Evolutionary conservation across 2,888 invertebrate genomes (phyloP).

Genomic region (Penaeus monodon): DNA sequence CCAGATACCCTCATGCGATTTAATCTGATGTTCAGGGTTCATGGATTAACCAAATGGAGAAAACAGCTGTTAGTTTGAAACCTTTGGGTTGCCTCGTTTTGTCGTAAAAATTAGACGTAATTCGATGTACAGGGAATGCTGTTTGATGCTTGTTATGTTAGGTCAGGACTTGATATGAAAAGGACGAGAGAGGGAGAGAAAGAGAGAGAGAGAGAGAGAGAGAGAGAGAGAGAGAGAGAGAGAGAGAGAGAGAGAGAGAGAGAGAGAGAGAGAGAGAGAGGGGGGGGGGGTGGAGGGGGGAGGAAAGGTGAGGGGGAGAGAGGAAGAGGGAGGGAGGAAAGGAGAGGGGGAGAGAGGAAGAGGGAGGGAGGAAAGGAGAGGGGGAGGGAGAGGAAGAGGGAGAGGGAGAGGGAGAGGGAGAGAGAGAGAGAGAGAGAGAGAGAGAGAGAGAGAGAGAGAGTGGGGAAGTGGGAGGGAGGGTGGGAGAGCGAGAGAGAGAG

Average conservation of each 20-base stretch:
- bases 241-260: neutral
- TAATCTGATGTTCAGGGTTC: too few relatives aligned
- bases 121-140: too few relatives aligned
- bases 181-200: too few relatives aligned
- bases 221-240: too few relatives aligned
- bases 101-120: too few relatives aligned
- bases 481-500: neutral
- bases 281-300: neutral
- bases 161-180: too few relatives aligned
- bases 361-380: neutral
- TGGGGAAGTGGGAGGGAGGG: neutral
- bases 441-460: slow-evolving; percentile 1
- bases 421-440: neutral
- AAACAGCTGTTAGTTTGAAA: too few relatives aligned
- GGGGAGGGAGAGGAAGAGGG: neutral
- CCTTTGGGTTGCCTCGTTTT: too few relatives aligned
- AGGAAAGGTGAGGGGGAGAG: neutral
- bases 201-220: too few relatives aligned
- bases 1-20: too few relatives aligned
- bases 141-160: too few relatives aligned
- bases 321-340: neutral
- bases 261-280: neutral
- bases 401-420: neutral
- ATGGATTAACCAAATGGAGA: too few relatives aligned
- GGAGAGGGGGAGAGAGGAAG: neutral